Evolutionary conservation across 2,888 invertebrate genomes (phyloP), one percentile per base, ranked within the genome.

Genomic region (Papilio demoleus): DNA sequence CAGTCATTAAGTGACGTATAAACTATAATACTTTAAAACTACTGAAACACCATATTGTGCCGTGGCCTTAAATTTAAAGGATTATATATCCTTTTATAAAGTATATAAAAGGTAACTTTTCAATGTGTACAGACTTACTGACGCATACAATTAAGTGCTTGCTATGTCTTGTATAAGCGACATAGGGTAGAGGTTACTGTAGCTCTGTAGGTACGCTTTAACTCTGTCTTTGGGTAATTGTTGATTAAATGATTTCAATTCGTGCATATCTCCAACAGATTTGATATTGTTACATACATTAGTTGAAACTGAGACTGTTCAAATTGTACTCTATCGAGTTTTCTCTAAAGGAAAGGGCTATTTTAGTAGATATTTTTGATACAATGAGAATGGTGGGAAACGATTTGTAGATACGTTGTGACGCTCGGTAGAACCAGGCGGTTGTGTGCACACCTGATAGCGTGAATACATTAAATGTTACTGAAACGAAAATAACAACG

Each of bases 281-380:
- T 88, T 86, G 86, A 85, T 90, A 88, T 91, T 92, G 92, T 92
- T 92, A 91, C 90, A 88, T 91, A 92, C 87, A 90, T 89, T 89
- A 92, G 90, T 90, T 92, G n/a, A 91, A 87, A 90, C 90, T 86
- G 92, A 92, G 92, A 92, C 92, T 92, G 92, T 92, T 90, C 90
- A 88, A 88, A 87, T 84, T 88, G 83, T 87, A 85, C 85, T 85
- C 86, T 91, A 87, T 89, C 88, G 90, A 90, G 87, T 85, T 88
- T 87, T 90, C 90, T 91, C 88, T 91, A 90, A 90, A 86, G 90
- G 90, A 92, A 92, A 91, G 91, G 90, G 88, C 91, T 88, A 84
- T 89, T 87, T 90, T 86, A 90, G 92, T 90, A 88, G 88, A 92
- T 92, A 92, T 92, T 92, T 92, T 92, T 92, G 92, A 92, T 92